Evolutionary conservation across 2,797 vertebrate genomes (phyloP), one percentile per base, ranked within the genome.

Genomic region (Spinus pinus): DNA sequence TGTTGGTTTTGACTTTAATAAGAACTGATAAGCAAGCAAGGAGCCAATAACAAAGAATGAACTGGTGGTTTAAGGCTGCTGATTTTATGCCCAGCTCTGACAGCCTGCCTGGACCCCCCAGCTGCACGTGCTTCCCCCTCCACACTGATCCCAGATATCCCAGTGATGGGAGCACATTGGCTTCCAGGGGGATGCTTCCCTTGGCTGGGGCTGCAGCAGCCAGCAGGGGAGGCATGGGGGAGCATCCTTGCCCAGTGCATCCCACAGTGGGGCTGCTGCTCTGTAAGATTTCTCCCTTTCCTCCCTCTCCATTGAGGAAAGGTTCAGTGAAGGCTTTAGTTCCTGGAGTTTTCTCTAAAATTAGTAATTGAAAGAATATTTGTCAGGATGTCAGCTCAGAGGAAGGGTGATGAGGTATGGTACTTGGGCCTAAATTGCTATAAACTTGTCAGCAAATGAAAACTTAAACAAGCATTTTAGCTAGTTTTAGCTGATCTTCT

Each of bases 141-240:
- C 9, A 2, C n/a, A 2, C 1, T 1, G 8, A 3, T 16, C n/a
- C 44, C 14, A 3, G 21, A 12, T 37, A 60, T 4, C 21, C 42
- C 57, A n/a, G 25, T 2, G 49, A 9, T 0, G 17, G 37, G 41
- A 60, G 14, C 3, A 1, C 0, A 0, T 2, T 44, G 49, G 69
- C 73, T 81, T 33, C 69, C 54, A 13, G 3, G 2, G 0, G 1
- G 8, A 11, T 31, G 61, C 56, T 60, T 17, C 41, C 24, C 42
- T 25, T 37, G 37, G 30, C 62, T 31, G 46, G 41, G 53, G 35
- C 58, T 80, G 67, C 53, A 30, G 53, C 4, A 3, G 23, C 30
- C 4, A 3, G 23, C 30, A 60, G 44, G 12, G 56, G 11, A 51
- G 31, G 18, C 37, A 2, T 7, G 25, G 30, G 12, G 25, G 20